Evolutionary conservation across 1,140 invertebrate species (phyloP), one percentile per base, ranked within the genome.

Genomic region (Pseudachorutes palmiensis): DNA sequence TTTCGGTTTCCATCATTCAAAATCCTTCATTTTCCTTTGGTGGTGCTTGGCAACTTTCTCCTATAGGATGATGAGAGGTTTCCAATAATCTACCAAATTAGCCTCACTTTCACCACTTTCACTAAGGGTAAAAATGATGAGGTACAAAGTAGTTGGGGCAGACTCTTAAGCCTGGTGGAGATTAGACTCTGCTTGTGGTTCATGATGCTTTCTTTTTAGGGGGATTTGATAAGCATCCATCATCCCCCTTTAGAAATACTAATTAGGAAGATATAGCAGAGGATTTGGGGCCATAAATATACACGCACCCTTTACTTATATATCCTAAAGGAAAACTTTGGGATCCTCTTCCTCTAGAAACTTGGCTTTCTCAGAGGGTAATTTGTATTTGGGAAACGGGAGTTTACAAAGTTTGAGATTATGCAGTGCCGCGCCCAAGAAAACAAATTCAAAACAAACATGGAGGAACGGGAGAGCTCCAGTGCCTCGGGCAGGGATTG

Each of bases 171-270:
- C n/a, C n/a, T 41, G 5, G 5, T 5, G 19, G 19, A 41, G 36
- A 41, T 9, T 5, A 41, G 36, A 5, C 19, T 41, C 19, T 41
- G 36, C 5, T 5, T 9, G 5, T 41, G 19, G 36, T 41, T 41
- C 5, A 41, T 41, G 36, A 41, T n/a, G 36, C 5, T 41, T 41
- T 19, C 5, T 41, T 5, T 5, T 19, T 5, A 19, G 5, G 36
- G 36, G 5, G 5, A 14, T 55, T 55, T 55, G 51, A 55, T 55
- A 55, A 19, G 24, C 51, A 55, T 55, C 51, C 12, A 19, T 55
- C 51, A 55, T 55, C 51, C 51, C 51, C 51, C 24, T 55, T 22
- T 55, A 5, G 14, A 55, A 55, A 55, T 55, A 55, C 51, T 55
- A 55, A 55, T 55, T 55, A 55, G 51, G 51, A 9, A 41, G 5